These are phyloP conservation scores for Eueremaeus valkanovi DNA, from an alignment of 2,888 invertebrate species.

Conservation along the genomic window DNA sequence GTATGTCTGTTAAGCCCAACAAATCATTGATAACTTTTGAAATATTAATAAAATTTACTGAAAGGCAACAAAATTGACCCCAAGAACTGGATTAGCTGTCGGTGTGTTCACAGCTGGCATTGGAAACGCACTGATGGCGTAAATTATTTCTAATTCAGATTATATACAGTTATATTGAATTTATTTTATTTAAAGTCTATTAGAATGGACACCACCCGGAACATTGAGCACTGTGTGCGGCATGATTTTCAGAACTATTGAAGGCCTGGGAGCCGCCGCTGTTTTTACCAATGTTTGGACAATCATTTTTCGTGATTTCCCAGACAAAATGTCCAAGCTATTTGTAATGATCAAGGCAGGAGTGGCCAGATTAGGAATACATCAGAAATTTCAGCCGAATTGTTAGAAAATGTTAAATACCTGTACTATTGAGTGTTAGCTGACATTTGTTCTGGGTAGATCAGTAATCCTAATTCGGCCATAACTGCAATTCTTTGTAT, in stretches of 20 bases:
- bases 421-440: too few species aligned
- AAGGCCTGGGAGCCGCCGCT: neutral
- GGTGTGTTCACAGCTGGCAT: neutral
- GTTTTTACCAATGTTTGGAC: neutral
- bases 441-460: too few species aligned
- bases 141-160: neutral
- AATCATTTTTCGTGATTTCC: neutral
- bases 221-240: neutral
- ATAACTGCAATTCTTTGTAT: too few species aligned
- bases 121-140: neutral
- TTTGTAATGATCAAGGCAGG: too few species aligned
- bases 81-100: neutral
- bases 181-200: neutral
- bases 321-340: neutral
- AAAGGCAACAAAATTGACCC: neutral
- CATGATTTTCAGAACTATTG: neutral
- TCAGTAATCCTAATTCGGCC: too few species aligned
- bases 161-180: neutral
- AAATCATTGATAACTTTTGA: neutral
- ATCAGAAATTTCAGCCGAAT: too few species aligned
- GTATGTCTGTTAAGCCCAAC: neutral
- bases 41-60: neutral
- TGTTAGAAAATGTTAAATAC: too few species aligned
- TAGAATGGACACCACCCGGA: neutral
- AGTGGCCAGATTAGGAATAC: too few species aligned